Evolutionary conservation across 2,113 vertebrate species (phyloP).

Genomic region (Pygoscelis adeliae): DNA sequence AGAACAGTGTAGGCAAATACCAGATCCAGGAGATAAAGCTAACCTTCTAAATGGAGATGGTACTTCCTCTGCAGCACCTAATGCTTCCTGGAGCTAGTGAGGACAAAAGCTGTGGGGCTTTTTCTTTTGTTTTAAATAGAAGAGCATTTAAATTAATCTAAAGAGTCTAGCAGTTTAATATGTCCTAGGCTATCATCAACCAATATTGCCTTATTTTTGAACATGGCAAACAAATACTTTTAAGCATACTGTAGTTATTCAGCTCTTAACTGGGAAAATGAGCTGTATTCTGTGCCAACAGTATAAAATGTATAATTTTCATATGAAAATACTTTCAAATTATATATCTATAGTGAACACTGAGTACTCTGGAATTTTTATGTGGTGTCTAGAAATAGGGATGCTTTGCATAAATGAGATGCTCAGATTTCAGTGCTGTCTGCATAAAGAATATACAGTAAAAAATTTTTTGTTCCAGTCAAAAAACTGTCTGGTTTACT

Average conservation of each 20-base stretch:
- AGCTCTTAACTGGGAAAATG: constrained; percentile 28
- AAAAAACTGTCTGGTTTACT: not conserved
- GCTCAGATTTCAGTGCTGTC: constrained; percentile 34
- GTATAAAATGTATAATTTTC: constrained; percentile 61
- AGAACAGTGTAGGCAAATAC: not conserved
- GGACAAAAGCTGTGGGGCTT: not conserved
- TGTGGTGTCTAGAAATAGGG: constrained; percentile 23
- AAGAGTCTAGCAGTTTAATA: not conserved
- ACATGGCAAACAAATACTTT: not conserved
- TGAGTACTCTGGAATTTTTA: constrained; percentile 29
- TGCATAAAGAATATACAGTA: not conserved
- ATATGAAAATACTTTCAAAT: constrained; percentile 73
- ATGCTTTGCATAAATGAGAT: constrained; percentile 32
- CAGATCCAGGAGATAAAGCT: not conserved
- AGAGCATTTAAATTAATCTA: not conserved
- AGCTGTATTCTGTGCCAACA: constrained; percentile 11
- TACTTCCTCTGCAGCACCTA: not conserved
- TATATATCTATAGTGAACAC: constrained; percentile 30
- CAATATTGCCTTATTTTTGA: not conserved
- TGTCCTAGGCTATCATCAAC: not conserved
- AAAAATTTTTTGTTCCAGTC: not conserved
- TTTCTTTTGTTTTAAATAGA: not conserved
- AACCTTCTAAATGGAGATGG: not conserved
- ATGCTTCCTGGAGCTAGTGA: not conserved
- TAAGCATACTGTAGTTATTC: constrained; percentile 5